Percentiles rank a stretch among this genome's conserved stretches.
Evolutionary conservation across 2,888 invertebrate species (phyloP).

Genomic region (Andricus curvator): DNA sequence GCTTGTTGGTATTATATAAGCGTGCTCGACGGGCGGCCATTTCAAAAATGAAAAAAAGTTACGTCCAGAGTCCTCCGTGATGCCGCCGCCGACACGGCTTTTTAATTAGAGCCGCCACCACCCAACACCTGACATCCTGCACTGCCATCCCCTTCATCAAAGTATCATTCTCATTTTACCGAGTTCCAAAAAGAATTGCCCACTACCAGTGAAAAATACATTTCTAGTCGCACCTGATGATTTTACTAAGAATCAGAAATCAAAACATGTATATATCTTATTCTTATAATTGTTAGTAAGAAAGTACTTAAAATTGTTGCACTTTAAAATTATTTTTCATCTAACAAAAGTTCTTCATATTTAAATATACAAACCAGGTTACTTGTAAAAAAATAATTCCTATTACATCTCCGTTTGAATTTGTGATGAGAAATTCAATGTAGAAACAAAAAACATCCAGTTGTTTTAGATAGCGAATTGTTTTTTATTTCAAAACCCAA

Average conservation of each 20-base stretch:
- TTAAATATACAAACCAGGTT: no score
- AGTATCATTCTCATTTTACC: slow-evolving; percentile 76
- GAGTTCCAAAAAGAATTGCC: slow-evolving; percentile 71
- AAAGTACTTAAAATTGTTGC: no score
- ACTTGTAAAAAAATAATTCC: no score
- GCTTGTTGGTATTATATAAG: slow-evolving; percentile 75
- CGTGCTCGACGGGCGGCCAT: slow-evolving; percentile 71
- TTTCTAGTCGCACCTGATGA: background rate
- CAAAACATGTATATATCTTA: background rate
- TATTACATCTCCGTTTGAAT: no score
- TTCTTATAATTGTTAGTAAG: no score
- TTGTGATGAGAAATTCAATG: no score
- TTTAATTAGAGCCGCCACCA: slow-evolving; percentile 77
- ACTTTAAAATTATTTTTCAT: no score
- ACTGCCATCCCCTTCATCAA: slow-evolving; percentile 75
- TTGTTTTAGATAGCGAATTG: no score
- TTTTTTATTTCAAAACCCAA: no score
- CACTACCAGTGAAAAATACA: slow-evolving; percentile 53
- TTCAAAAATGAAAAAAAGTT: slow-evolving; percentile 73
- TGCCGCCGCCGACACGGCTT: slow-evolving; percentile 75
- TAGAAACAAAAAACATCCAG: no score
- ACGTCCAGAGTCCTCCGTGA: slow-evolving; percentile 60
- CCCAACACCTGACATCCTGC: slow-evolving; percentile 76
- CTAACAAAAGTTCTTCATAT: no score
- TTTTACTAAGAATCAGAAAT: background rate